A percentile compares a stretch with the other conserved stretches of the same genome.
These are phyloP conservation scores for Notothenia rossii DNA, from an alignment of 2,113 vertebrate genomes.

Conservation along the genomic window DNA sequence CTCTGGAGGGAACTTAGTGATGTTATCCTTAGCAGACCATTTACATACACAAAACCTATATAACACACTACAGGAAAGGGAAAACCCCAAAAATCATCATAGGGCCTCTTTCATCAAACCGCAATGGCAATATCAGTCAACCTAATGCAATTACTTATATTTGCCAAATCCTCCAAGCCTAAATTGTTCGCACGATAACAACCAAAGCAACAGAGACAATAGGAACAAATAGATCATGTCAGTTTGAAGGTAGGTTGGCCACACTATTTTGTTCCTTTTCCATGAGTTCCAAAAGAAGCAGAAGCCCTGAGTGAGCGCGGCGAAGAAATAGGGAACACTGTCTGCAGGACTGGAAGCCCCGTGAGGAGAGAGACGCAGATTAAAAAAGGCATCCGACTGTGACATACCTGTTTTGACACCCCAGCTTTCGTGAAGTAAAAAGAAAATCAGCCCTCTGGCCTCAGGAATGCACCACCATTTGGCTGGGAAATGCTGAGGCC, in stretches of 20 bases:
- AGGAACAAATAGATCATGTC: not conserved
- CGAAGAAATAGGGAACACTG: constrained; percentile 29
- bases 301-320: constrained; percentile 15
- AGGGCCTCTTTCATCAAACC: no score
- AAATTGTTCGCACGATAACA: no score
- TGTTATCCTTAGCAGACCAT: no score
- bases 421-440: constrained; percentile 65
- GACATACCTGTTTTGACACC: constrained; percentile 85
- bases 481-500: constrained; percentile 36
- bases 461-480: constrained; percentile 55
- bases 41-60: no score
- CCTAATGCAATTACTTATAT: no score
- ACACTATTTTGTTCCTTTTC: not conserved
- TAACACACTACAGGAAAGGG: no score
- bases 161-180: not conserved
- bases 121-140: no score
- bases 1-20: no score
- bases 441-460: constrained; percentile 59
- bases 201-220: not conserved
- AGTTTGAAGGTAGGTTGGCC: not conserved
- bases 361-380: constrained; percentile 72
- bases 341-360: constrained; percentile 59
- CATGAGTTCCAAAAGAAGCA: constrained; percentile 16
- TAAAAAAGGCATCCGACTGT: constrained; percentile 82
- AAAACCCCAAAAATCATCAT: no score